These are phyloP conservation scores for Octopus sinensis DNA, from an alignment of 1,140 invertebrate genomes.

Conservation along the genomic window DNA sequence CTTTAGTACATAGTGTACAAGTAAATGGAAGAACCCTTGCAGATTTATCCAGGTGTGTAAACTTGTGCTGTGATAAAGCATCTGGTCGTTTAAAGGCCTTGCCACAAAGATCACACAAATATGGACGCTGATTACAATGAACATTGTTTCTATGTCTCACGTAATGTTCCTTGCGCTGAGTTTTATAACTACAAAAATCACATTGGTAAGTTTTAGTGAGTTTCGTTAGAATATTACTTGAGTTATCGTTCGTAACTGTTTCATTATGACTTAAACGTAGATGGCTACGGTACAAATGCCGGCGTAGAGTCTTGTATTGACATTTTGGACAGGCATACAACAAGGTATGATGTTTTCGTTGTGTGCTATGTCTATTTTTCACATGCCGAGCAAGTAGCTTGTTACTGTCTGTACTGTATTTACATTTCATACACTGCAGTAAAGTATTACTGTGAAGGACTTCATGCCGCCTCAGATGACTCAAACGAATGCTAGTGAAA, in stretches of 20 bases:
- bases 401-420: slow-evolving; percentile 29
- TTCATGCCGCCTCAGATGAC: slow-evolving; percentile 50
- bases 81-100: slow-evolving; percentile 58
- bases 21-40: slow-evolving; percentile 36
- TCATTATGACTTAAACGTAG: slow-evolving; percentile 24
- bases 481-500: slow-evolving; percentile 50
- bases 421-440: slow-evolving; percentile 37
- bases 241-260: background rate
- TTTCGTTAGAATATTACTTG: background rate
- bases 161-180: slow-evolving; percentile 53
- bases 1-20: slow-evolving; percentile 54
- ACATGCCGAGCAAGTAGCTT: slow-evolving; percentile 20
- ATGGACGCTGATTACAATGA: slow-evolving; percentile 53
- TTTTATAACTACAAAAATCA: slow-evolving; percentile 49
- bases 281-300: slow-evolving; percentile 38
- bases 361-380: slow-evolving; percentile 17
- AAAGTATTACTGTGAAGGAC: slow-evolving; percentile 45
- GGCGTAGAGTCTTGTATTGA: slow-evolving; percentile 41
- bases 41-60: slow-evolving; percentile 42
- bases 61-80: slow-evolving; percentile 53
- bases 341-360: slow-evolving; percentile 19
- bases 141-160: slow-evolving; percentile 54
- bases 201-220: slow-evolving; percentile 34
- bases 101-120: slow-evolving; percentile 57
- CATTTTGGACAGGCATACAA: slow-evolving; percentile 34